These are phyloP conservation scores for Laspeyria flexula DNA, from an alignment of 2,888 invertebrate species.

Conservation along the genomic window DNA sequence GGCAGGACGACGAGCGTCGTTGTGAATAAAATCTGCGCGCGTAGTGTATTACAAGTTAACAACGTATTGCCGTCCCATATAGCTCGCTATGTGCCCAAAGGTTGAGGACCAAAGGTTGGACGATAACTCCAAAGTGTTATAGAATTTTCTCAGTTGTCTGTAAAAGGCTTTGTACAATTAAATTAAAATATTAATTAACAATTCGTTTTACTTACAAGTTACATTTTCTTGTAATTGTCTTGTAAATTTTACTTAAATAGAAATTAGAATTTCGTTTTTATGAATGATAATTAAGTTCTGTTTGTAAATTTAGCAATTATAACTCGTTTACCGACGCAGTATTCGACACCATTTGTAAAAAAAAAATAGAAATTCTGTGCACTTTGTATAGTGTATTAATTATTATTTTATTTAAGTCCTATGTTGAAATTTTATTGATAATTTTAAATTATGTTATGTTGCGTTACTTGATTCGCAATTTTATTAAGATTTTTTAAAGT, in stretches of 20 bases:
- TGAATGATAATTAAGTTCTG: constrained; percentile 25
- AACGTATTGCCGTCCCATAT: too few relatives aligned
- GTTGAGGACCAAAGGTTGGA: not conserved
- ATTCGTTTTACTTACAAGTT: constrained; percentile 39
- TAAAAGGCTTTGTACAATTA: constrained; percentile 42
- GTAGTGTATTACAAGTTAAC: too few relatives aligned
- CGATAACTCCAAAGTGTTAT: constrained; percentile 1
- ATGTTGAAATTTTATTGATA: constrained; percentile 81
- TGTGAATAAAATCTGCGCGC: too few relatives aligned
- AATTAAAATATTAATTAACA: constrained; percentile 31
- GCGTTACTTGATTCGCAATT: constrained; percentile 69
- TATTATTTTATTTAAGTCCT: constrained; percentile 61
- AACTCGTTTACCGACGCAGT: constrained; percentile 54
- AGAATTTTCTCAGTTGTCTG: constrained; percentile 28
- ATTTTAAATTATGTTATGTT: constrained; percentile 81
- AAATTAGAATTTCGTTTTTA: constrained; percentile 25
- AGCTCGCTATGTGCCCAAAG: too few relatives aligned
- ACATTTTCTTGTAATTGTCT: constrained; percentile 35
- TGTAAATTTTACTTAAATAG: constrained; percentile 47
- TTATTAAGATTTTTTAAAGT: constrained; percentile 59
- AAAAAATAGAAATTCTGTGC: constrained; percentile 33
- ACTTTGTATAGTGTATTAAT: constrained; percentile 50
- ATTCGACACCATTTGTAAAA: constrained; percentile 45
- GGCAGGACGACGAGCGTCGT: too few relatives aligned
- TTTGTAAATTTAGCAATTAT: constrained; percentile 62